Evolutionary conservation across 2,888 invertebrate species (phyloP).

Genomic region (Ophonus ardosiacus): DNA sequence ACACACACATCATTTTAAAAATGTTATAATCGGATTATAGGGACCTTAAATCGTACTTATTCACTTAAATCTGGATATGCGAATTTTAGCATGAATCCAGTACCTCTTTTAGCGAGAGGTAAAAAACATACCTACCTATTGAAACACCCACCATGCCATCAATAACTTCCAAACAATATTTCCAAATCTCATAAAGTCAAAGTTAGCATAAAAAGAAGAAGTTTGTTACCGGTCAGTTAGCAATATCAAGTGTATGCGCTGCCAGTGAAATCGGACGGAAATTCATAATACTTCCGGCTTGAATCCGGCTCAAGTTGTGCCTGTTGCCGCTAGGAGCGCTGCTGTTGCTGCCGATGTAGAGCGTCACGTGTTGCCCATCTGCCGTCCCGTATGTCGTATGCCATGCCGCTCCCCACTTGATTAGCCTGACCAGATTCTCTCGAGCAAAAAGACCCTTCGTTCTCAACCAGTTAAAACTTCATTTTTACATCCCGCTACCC

Average conservation of each 20-base stretch:
- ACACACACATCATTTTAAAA: too few relatives aligned
- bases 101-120: too few relatives aligned
- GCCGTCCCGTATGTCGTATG: neutral
- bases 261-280: slow-evolving; percentile 56
- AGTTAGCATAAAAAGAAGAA: slow-evolving; percentile 7
- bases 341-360: neutral
- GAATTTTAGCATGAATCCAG: too few relatives aligned
- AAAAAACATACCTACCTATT: too few relatives aligned
- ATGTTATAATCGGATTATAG: too few relatives aligned
- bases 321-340: slow-evolving; percentile 43
- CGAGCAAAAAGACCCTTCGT: slow-evolving; percentile 27
- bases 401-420: slow-evolving; percentile 7
- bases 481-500: slow-evolving; percentile 47
- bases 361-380: slow-evolving; percentile 45
- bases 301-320: slow-evolving; percentile 49
- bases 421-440: slow-evolving; percentile 45
- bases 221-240: slow-evolving; percentile 50
- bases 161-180: slow-evolving; percentile 29
- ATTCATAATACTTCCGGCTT: slow-evolving; percentile 61
- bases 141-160: neutral
- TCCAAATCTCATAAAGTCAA: slow-evolving; percentile 23
- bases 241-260: slow-evolving; percentile 38
- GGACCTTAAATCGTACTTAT: too few relatives aligned
- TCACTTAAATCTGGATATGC: too few relatives aligned
- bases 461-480: slow-evolving; percentile 25